Conservation (phyloP, 2,888 invertebrate species). For the Eupithecia subfuscata region DNA sequence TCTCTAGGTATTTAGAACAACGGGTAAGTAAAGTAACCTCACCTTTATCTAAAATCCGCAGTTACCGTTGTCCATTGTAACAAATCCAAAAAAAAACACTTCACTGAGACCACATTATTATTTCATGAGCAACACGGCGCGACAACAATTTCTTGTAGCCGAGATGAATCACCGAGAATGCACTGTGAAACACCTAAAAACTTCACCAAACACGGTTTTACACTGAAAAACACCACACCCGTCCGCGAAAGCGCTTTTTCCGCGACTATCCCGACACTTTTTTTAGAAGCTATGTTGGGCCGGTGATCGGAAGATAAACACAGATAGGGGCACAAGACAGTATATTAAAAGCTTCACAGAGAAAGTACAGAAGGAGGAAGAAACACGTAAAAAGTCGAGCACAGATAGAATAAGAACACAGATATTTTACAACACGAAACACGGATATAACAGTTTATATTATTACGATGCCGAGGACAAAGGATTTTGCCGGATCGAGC, state of each 20-base stretch:
- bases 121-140: conserved; percentile 65
- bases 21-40: conserved; percentile 35
- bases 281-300: too few species aligned
- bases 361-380: too few species aligned
- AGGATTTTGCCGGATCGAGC: too few species aligned
- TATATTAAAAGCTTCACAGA: too few species aligned
- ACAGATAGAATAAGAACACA: too few species aligned
- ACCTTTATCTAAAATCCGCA: conserved; percentile 50
- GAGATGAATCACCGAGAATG: conserved; percentile 82
- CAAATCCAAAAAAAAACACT: conserved; percentile 54
- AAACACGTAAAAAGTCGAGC: too few species aligned
- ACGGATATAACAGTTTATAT: too few species aligned
- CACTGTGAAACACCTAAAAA: conserved; percentile 65
- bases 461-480: too few species aligned
- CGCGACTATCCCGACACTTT: conserved; percentile 52
- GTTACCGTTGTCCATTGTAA: conserved; percentile 47
- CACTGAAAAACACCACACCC: conserved; percentile 58
- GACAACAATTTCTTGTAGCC: conserved; percentile 75
- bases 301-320: too few species aligned
- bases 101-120: conserved; percentile 64
- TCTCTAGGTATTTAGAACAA: not conserved
- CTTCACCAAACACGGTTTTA: conserved; percentile 59
- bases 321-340: too few species aligned
- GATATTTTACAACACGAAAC: too few species aligned
- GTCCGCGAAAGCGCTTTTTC: conserved; percentile 57